Conservation (phyloP, 2,888 invertebrate genomes). For the Hypsopygia costalis region DNA sequence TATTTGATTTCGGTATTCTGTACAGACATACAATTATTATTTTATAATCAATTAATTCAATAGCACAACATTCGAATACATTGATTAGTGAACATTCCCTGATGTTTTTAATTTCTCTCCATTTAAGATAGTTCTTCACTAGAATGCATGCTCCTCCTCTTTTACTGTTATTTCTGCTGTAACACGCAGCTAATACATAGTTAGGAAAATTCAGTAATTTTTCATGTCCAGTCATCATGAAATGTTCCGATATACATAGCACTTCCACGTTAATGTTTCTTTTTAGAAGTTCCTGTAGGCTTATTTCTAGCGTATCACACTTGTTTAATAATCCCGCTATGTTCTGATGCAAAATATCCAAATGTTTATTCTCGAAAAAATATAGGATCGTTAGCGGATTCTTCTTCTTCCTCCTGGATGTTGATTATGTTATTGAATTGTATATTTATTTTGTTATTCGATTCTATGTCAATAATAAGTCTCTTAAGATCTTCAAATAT, state of each 20-base stretch:
- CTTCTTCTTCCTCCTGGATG: neutral
- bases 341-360: constrained; percentile 12
- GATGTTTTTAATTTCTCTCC: constrained; percentile 4
- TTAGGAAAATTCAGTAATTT: constrained; percentile 3
- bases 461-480: constrained; percentile 2
- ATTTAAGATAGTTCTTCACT: neutral
- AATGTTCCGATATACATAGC: constrained; percentile 15
- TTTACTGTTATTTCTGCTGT: neutral
- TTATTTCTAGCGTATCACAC: constrained; percentile 8
- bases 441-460: neutral
- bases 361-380: constrained; percentile 13
- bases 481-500: constrained; percentile 5
- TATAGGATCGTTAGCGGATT: neutral
- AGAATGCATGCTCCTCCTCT: constrained; percentile 14
- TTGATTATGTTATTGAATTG: too few species aligned
- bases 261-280: constrained; percentile 7
- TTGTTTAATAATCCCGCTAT: constrained; percentile 13
- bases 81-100: constrained; percentile 2
- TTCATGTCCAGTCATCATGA: constrained; percentile 8
- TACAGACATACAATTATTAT: constrained; percentile 7
- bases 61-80: constrained; percentile 12
- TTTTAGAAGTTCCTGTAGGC: constrained; percentile 8
- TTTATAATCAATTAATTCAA: constrained; percentile 5
- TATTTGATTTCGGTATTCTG: constrained; percentile 7
- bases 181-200: constrained; percentile 6